A percentile compares a stretch with the other conserved stretches of the same genome.
Conservation (phyloP, 2,797 vertebrate genomes). For the Xiphophorus birchmanni region DNA sequence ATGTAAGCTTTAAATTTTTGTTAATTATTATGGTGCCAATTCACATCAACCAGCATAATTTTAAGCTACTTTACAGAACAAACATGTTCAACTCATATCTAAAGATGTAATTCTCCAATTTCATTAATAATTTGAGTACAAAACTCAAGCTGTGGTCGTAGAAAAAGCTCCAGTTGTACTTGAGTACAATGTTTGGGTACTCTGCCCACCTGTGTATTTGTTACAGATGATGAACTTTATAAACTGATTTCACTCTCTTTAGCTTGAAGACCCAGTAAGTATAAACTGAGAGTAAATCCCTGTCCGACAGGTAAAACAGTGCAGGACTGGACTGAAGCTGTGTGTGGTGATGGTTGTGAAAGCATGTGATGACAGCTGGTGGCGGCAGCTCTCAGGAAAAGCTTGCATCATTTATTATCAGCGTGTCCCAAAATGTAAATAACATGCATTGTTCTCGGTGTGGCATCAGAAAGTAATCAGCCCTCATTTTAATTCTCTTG, state of each 20-base stretch:
- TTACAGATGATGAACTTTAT: constrained; percentile 34
- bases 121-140: not conserved
- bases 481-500: constrained; percentile 26
- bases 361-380: constrained; percentile 55
- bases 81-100: not conserved
- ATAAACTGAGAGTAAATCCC: constrained; percentile 56
- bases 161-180: not conserved
- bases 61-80: not conserved
- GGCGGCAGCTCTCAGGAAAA: constrained; percentile 14
- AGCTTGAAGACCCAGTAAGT: constrained; percentile 77
- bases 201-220: not conserved
- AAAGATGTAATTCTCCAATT: not conserved
- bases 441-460: constrained; percentile 46
- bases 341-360: constrained; percentile 39
- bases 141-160: not conserved
- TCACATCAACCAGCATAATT: not conserved
- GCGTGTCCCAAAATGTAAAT: constrained; percentile 34
- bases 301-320: constrained; percentile 60
- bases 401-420: constrained; percentile 14
- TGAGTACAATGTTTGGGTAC: no score
- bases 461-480: constrained; percentile 22
- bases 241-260: constrained; percentile 54
- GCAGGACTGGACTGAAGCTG: not conserved
- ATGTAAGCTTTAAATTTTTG: not conserved
- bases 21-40: not conserved